Conservation (phyloP, 2,888 invertebrate genomes). For the Torymus texanus region DNA sequence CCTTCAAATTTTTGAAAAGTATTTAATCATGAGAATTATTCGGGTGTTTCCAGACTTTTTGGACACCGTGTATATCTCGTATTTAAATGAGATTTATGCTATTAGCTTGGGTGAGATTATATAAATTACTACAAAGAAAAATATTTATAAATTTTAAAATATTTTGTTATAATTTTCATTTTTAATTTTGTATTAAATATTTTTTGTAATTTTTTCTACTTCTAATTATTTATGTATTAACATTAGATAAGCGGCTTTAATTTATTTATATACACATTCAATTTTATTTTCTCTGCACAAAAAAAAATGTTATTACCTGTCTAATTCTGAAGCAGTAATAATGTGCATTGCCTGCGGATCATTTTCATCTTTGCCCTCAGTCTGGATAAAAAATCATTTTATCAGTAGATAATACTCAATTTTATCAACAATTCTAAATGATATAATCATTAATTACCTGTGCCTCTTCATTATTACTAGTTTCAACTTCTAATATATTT, state of each 20-base stretch:
- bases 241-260: too few species aligned
- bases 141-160: background rate
- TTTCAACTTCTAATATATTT: constrained; percentile 28
- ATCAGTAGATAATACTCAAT: background rate
- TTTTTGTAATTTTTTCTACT: too few species aligned
- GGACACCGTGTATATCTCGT: too few species aligned
- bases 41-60: too few species aligned
- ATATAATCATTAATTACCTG: constrained; percentile 25
- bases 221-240: too few species aligned
- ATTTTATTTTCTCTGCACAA: constrained; percentile 15
- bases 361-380: background rate
- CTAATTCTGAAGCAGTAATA: constrained; percentile 14
- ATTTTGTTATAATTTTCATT: background rate
- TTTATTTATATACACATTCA: constrained; percentile 12
- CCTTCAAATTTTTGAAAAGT: too few species aligned
- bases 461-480: constrained; percentile 15
- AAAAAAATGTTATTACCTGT: constrained; percentile 44
- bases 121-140: too few species aligned
- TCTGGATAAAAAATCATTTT: constrained; percentile 11
- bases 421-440: too few species aligned
- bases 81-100: too few species aligned
- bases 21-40: too few species aligned
- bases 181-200: background rate
- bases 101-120: too few species aligned
- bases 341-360: constrained; percentile 1